A percentile compares a stretch with the other conserved stretches of the same genome.
Evolutionary conservation across 2,888 invertebrate genomes (phyloP).

Genomic region (Drosophila imparisetae): DNA sequence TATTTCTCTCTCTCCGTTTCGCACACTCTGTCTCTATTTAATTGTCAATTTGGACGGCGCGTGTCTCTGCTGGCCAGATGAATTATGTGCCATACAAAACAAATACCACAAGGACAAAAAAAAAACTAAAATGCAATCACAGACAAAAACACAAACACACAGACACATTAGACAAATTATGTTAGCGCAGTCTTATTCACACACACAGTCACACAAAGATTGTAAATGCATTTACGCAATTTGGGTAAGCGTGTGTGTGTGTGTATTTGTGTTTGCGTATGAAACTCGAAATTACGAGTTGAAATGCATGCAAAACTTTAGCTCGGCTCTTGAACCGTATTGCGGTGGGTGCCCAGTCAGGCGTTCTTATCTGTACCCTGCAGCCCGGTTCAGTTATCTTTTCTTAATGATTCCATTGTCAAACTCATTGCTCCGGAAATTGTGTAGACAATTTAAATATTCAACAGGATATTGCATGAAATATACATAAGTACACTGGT

Average conservation of each 20-base stretch:
- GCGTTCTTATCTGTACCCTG: slow-evolving; percentile 61
- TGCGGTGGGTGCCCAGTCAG: slow-evolving; percentile 47
- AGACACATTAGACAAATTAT: slow-evolving; percentile 28
- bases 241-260: neutral
- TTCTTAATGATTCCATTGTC: slow-evolving; percentile 78
- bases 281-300: slow-evolving; percentile 27
- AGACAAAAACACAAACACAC: slow-evolving; percentile 11
- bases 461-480: slow-evolving; percentile 77
- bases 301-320: slow-evolving; percentile 44
- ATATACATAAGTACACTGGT: slow-evolving; percentile 57
- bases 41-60: slow-evolving; percentile 72
- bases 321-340: slow-evolving; percentile 24
- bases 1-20: slow-evolving; percentile 18
- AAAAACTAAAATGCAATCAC: slow-evolving; percentile 63
- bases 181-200: slow-evolving; percentile 15
- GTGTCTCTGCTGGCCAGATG: slow-evolving; percentile 63
- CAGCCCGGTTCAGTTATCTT: slow-evolving; percentile 60
- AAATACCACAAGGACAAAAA: slow-evolving; percentile 51
- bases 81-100: slow-evolving; percentile 64
- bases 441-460: slow-evolving; percentile 79
- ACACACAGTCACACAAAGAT: slow-evolving; percentile 11
- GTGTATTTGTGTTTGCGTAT: slow-evolving; percentile 12
- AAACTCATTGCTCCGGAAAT: slow-evolving; percentile 76
- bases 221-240: slow-evolving; percentile 41
- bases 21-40: slow-evolving; percentile 62